A percentile compares a stretch with the other conserved stretches of the same genome.
Evolutionary conservation across 2,888 invertebrate genomes (phyloP).

Genomic region (Orthosia gothica): DNA sequence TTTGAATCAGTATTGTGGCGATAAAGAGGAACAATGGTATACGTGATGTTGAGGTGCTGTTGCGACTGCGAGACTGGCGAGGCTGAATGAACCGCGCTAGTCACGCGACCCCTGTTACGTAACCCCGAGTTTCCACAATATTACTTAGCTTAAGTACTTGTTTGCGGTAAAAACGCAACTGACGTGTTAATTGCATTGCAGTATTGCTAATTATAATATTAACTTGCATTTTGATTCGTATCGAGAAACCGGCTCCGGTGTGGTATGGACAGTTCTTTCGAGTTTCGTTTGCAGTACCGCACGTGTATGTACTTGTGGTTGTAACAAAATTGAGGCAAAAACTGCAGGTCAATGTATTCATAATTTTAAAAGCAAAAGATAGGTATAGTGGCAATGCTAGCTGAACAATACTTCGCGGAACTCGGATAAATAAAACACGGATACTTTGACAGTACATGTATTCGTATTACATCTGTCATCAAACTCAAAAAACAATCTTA

Average conservation of each 20-base stretch:
- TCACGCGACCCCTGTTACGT: constrained; percentile 87
- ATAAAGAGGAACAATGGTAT: constrained; percentile 51
- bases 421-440: no score
- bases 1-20: constrained; percentile 34
- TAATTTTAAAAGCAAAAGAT: constrained; percentile 22
- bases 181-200: constrained; percentile 88
- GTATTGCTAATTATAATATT: constrained; percentile 83
- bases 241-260: constrained; percentile 73
- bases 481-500: no score
- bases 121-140: constrained; percentile 82
- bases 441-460: no score
- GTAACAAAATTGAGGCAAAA: constrained; percentile 36
- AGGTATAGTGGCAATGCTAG: no score
- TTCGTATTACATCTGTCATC: no score
- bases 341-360: constrained; percentile 47
- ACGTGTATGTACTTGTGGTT: constrained; percentile 19
- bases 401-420: no score
- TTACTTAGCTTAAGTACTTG: constrained; percentile 79
- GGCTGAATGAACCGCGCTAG: constrained; percentile 84
- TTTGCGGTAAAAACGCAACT: constrained; percentile 85
- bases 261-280: constrained; percentile 73
- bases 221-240: constrained; percentile 79
- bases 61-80: constrained; percentile 59
- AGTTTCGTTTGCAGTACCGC: constrained; percentile 61
- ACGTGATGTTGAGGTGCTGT: constrained; percentile 54